Percentiles rank a stretch among this genome's conserved stretches.
These are phyloP conservation scores for Saimiri boliviensis DNA, from an alignment of 2,113 vertebrate species.

Conservation along the genomic window DNA sequence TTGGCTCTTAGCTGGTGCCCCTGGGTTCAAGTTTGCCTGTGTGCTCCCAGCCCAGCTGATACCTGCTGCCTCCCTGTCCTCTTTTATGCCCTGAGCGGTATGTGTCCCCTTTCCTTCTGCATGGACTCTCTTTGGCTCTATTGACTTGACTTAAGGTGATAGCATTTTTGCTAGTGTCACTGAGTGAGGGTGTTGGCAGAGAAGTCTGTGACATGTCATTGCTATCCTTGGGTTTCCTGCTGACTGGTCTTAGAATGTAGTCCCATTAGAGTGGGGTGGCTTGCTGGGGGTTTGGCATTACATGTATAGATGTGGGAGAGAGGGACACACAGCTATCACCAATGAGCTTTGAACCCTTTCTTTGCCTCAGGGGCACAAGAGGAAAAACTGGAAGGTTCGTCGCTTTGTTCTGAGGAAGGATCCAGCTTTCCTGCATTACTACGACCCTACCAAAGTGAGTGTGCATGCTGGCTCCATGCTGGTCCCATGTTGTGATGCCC, in stretches of 20 bases:
- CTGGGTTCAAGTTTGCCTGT: background rate
- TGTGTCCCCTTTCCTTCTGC: background rate
- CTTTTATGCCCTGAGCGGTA: background rate
- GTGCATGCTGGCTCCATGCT: fast-evolving
- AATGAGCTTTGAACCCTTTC: background rate
- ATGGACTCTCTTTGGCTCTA: background rate
- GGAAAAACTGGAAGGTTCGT: constrained; percentile 98
- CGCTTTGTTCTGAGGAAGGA: constrained; percentile 95
- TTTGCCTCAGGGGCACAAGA: constrained; percentile 91
- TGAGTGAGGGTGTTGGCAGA: background rate
- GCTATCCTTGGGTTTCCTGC: background rate
- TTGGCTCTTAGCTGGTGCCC: background rate
- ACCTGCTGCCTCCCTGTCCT: background rate
- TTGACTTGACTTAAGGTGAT: background rate
- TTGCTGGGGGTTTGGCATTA: background rate
- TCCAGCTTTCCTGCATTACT: constrained; percentile 95
- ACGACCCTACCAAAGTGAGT: constrained; percentile 93
- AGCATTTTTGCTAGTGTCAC: background rate
- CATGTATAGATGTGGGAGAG: background rate
- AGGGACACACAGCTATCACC: background rate
- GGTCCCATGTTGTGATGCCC: background rate
- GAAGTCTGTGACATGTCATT: background rate
- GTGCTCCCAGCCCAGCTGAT: background rate
- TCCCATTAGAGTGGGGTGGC: background rate
- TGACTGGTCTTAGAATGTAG: background rate